A percentile compares a stretch with the other conserved stretches of the same genome.
Evolutionary conservation across 2,113 vertebrate species (phyloP).

Genomic region (Peromyscus leucopus): DNA sequence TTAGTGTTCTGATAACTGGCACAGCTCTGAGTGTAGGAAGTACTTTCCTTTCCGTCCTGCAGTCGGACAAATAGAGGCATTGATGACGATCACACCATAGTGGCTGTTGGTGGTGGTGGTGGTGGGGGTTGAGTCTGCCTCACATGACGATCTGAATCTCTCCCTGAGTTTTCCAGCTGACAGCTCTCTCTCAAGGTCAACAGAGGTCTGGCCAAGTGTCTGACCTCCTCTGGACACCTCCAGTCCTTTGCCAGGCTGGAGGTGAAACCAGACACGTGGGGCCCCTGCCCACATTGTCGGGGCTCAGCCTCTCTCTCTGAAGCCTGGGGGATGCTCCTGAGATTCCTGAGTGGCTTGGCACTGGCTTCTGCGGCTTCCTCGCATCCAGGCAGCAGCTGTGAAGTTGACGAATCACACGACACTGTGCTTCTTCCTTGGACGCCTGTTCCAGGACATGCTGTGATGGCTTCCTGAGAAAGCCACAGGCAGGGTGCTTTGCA

Average conservation of each 20-base stretch:
- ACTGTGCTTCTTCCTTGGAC: conserved; percentile 51
- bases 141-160: not conserved
- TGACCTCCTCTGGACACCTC: not conserved
- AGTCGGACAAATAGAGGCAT: not conserved
- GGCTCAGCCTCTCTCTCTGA: not conserved
- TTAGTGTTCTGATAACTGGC: not conserved
- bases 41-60: not conserved
- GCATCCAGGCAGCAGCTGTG: conserved; percentile 68
- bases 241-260: not conserved
- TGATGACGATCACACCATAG: not conserved
- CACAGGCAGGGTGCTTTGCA: conserved; percentile 57
- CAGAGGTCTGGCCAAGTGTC: not conserved
- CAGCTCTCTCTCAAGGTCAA: not conserved
- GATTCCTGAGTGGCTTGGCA: not conserved
- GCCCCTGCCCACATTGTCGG: not conserved
- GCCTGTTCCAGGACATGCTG: conserved; percentile 63
- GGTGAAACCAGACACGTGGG: not conserved
- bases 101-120: not conserved
- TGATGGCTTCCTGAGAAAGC: conserved; percentile 63
- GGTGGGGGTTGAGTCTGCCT: not conserved
- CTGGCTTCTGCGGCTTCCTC: not conserved
- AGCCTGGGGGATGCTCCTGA: not conserved
- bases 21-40: not conserved
- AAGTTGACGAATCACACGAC: conserved; percentile 55
- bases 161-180: not conserved